phyloP scores from a whole-genome alignment of 64 coral and sea anemone genomes.

The Cladopsammia gracilis region DNA sequence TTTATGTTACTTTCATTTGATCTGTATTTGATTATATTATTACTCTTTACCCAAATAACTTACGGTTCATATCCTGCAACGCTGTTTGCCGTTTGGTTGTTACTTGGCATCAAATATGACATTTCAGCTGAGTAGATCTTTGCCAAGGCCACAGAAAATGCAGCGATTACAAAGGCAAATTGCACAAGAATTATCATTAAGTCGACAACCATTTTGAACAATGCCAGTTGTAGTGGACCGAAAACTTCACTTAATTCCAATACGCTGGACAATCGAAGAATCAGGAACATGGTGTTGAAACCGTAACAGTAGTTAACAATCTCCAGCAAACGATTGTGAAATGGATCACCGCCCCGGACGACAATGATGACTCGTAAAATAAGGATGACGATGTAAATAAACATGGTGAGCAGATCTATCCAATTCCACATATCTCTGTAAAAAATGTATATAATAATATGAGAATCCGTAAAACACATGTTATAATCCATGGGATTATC shows the following conservation, averaged over 20 bases:
- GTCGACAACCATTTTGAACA: constrained; percentile 50
- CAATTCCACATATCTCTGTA: constrained; percentile 57
- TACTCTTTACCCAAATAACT: too few relatives aligned
- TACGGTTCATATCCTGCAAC: too few relatives aligned
- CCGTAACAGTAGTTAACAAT: constrained; percentile 15
- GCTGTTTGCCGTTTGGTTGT: too few relatives aligned
- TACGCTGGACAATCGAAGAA: constrained; percentile 36
- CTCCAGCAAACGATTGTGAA: neutral
- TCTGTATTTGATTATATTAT: too few relatives aligned
- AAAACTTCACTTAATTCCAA: neutral
- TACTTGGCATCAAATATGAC: neutral
- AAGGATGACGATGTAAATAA: neutral
- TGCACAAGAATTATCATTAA: constrained; percentile 31
- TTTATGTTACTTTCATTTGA: too few relatives aligned
- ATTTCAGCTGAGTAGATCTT: constrained; percentile 4
- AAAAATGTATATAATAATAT: neutral
- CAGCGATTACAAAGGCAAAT: constrained; percentile 15
- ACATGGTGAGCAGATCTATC: neutral
- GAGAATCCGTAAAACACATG: too few relatives aligned
- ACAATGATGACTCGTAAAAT: neutral
- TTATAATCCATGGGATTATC: too few relatives aligned
- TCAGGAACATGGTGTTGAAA: constrained; percentile 34
- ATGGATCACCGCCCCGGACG: neutral
- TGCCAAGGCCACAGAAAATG: constrained; percentile 50
- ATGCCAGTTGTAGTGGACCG: constrained; percentile 52